Evolutionary conservation across 2,113 vertebrate species (phyloP).

Genomic region (Corythornis madagascariensis): DNA sequence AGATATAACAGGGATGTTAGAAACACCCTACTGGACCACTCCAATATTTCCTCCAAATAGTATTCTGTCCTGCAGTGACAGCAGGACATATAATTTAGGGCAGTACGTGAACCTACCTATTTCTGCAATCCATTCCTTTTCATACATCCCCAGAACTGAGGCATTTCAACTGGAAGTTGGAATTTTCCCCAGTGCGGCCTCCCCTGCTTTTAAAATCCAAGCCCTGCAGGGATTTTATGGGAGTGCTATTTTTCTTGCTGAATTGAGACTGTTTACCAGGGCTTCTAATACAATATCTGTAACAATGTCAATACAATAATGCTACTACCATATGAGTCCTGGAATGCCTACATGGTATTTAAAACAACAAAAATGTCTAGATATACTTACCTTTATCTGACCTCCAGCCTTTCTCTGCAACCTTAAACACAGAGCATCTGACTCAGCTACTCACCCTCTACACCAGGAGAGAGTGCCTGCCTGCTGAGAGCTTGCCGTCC

Average conservation of each 20-base stretch:
- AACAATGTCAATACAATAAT: neutral
- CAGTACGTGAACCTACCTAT: neutral
- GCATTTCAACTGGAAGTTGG: neutral
- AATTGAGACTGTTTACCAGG: neutral
- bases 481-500: neutral
- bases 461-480: neutral
- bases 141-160: neutral
- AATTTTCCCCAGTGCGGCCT: neutral
- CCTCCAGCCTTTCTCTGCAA: neutral
- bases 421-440: neutral
- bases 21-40: neutral
- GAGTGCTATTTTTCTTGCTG: neutral
- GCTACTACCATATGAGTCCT: neutral
- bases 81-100: neutral
- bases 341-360: neutral
- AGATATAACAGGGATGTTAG: neutral
- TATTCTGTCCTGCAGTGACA: neutral
- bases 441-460: neutral
- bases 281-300: neutral
- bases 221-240: neutral
- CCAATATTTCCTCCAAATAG: neutral
- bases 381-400: neutral
- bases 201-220: neutral
- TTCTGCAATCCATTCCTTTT: neutral
- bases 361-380: neutral